These are phyloP conservation scores for Synanthedon vespiformis DNA, from an alignment of 2,888 invertebrate species.

Conservation along the genomic window DNA sequence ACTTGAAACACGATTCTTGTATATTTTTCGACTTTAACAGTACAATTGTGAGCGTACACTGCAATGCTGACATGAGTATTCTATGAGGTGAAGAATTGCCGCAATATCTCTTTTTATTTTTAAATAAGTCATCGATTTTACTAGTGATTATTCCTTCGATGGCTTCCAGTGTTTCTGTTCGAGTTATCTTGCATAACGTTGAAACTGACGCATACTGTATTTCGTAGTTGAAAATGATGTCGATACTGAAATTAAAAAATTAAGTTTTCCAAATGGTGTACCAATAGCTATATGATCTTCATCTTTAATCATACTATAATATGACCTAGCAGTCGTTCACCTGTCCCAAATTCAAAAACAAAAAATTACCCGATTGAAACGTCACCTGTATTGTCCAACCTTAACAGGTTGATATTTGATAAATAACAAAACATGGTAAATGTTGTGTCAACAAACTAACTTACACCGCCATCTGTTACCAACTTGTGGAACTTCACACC, in stretches of 20 bases:
- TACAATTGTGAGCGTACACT: slow-evolving; percentile 36
- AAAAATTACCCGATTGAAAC: no score
- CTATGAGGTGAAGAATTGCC: slow-evolving; percentile 49
- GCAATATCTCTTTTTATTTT: slow-evolving; percentile 51
- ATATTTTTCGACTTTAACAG: slow-evolving; percentile 21
- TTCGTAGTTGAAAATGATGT: slow-evolving; percentile 35
- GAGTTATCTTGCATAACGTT: slow-evolving; percentile 28
- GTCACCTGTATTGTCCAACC: no score
- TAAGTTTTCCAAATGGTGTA: no score
- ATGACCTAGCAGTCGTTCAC: no score
- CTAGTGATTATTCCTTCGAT: slow-evolving; percentile 30
- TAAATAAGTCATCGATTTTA: slow-evolving; percentile 37
- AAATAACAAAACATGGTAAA: no score
- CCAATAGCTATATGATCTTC: no score
- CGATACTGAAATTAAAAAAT: slow-evolving; percentile 25
- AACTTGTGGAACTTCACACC: no score
- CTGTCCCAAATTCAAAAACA: no score
- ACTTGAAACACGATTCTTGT: slow-evolving; percentile 20
- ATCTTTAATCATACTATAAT: no score
- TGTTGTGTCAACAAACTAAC: no score
- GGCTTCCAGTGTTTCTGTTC: slow-evolving; percentile 22
- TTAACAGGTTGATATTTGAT: no score
- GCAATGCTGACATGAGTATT: slow-evolving; percentile 37
- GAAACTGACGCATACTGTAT: slow-evolving; percentile 33
- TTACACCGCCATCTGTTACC: no score